phyloP scores from a whole-genome alignment of 2,888 invertebrate genomes.

The Carterocephalus palaemon region DNA sequence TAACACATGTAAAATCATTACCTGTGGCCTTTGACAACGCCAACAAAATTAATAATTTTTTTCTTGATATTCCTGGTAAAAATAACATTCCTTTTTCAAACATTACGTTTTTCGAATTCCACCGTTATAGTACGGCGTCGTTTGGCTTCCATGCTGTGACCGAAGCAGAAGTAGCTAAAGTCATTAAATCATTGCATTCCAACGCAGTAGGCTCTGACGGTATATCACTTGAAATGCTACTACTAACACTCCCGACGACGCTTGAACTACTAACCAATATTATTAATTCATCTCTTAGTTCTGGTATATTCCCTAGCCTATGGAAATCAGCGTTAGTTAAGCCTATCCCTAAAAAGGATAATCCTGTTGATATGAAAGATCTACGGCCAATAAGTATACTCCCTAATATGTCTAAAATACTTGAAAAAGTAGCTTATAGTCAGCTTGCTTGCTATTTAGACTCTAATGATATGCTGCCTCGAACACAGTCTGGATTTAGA shows the following conservation, averaged over 20 bases:
- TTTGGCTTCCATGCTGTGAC: not conserved
- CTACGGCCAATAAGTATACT: constrained; percentile 1
- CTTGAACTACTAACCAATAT: not conserved
- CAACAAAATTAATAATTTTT: not conserved
- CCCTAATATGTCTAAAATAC: not conserved
- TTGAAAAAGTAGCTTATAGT: not conserved
- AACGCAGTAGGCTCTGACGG: not conserved
- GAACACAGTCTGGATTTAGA: constrained; percentile 4
- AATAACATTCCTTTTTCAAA: not conserved
- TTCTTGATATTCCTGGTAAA: not conserved
- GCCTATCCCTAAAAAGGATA: not conserved
- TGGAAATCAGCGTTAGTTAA: too few species aligned
- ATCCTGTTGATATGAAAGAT: not conserved
- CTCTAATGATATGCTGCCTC: not conserved
- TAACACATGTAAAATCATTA: not conserved
- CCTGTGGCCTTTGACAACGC: constrained; percentile 5
- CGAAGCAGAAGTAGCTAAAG: not conserved
- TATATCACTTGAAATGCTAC: not conserved
- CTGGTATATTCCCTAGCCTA: not conserved
- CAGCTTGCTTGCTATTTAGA: not conserved
- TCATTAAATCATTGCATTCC: not conserved
- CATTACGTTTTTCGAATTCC: not conserved
- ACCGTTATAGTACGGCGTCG: not conserved
- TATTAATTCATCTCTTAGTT: not conserved
- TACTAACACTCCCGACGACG: not conserved